Conservation (phyloP, 2,797 vertebrate species). For the Paratrypauchen microcephalus region DNA sequence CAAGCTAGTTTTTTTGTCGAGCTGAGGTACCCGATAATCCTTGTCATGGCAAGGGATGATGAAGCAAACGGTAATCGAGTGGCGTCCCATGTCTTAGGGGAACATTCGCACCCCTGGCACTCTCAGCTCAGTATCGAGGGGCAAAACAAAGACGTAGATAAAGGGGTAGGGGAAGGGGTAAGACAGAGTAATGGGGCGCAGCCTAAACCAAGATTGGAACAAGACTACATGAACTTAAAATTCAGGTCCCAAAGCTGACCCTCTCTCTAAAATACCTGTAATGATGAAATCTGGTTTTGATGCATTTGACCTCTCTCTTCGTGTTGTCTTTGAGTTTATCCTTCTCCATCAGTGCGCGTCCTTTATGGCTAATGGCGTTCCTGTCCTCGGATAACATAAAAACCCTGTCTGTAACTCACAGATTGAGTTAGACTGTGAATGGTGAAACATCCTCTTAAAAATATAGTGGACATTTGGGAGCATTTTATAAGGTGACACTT, state of each 20-base stretch:
- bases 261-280: constrained; percentile 25
- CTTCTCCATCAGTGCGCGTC: not conserved
- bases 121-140: too few species aligned
- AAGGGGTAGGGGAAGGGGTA: too few species aligned
- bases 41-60: too few species aligned
- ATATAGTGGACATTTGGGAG: not conserved
- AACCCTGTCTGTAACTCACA: not conserved
- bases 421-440: not conserved
- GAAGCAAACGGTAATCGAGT: too few species aligned
- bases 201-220: too few species aligned
- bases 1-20: too few species aligned
- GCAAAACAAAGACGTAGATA: too few species aligned
- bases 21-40: too few species aligned
- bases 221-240: too few species aligned
- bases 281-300: constrained; percentile 46
- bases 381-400: not conserved
- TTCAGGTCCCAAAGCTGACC: not conserved
- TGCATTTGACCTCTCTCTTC: not conserved
- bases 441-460: not conserved
- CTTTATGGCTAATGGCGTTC: constrained; percentile 1
- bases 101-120: too few species aligned
- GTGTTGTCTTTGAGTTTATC: not conserved
- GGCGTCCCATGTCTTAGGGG: too few species aligned
- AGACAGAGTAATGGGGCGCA: too few species aligned
- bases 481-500: not conserved